Evolutionary conservation across 2,797 vertebrate species (phyloP).

Genomic region (Gila robusta): DNA sequence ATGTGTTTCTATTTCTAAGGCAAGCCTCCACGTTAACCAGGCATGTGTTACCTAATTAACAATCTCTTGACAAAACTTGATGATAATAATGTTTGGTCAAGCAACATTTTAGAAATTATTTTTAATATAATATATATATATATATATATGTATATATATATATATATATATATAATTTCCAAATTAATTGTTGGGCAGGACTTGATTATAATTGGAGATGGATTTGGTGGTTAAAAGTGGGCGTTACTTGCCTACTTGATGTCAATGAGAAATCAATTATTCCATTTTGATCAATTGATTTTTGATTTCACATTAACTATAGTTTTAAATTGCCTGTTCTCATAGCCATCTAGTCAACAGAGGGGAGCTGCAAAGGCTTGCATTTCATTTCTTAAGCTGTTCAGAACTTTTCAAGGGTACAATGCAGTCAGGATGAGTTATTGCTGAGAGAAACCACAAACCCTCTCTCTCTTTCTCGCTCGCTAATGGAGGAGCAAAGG

Average conservation of each 20-base stretch:
- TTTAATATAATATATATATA: too few species aligned
- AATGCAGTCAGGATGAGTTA: constrained; percentile 52
- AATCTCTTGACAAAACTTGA: background rate
- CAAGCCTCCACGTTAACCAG: background rate
- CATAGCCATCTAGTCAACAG: background rate
- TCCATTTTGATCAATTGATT: background rate
- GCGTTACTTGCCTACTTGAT: background rate
- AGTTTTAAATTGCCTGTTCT: background rate
- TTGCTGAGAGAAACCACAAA: constrained; percentile 30
- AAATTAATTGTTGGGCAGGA: background rate
- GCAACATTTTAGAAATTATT: background rate
- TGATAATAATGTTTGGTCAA: background rate
- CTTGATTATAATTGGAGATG: background rate
- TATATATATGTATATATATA: too few species aligned
- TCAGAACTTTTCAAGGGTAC: constrained; percentile 58
- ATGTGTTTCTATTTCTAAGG: constrained; percentile 15
- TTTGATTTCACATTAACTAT: background rate
- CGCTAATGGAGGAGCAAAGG: constrained; percentile 50
- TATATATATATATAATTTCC: too few species aligned
- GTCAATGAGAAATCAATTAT: background rate
- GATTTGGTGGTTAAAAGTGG: background rate
- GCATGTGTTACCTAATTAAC: background rate
- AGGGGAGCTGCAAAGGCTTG: constrained; percentile 25
- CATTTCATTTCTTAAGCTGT: constrained; percentile 47
- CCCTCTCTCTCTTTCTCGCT: constrained; percentile 39